Evolutionary conservation across 2,113 vertebrate genomes (phyloP).

Genomic region (Cathartes aura): DNA sequence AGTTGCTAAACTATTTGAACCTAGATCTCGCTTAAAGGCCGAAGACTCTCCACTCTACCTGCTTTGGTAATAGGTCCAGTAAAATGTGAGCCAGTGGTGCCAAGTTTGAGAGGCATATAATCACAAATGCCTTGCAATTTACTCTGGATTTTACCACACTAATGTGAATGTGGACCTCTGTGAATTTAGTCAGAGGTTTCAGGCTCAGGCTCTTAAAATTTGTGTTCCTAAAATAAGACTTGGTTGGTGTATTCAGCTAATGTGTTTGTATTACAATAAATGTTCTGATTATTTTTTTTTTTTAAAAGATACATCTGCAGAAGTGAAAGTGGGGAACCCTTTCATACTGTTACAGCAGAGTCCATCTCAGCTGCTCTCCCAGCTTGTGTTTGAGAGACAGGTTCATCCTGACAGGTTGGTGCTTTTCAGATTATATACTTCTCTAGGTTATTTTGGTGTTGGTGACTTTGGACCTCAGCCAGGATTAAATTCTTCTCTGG

Average conservation of each 20-base stretch:
- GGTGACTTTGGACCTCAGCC: background rate
- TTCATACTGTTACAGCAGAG: conserved; percentile 90
- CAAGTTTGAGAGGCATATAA: background rate
- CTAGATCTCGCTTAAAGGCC: background rate
- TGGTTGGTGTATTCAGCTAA: background rate
- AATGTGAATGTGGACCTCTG: background rate
- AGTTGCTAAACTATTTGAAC: background rate
- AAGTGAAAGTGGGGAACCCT: conserved; percentile 92
- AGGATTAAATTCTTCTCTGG: background rate
- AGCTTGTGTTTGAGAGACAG: conserved; percentile 93
- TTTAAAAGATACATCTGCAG: conserved; percentile 77
- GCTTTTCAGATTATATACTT: background rate
- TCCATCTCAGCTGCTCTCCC: conserved; percentile 88
- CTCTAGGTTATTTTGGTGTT: background rate
- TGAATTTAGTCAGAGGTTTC: background rate
- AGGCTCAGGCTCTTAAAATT: background rate
- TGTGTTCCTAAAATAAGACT: background rate
- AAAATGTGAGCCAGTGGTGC: background rate
- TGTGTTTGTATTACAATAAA: background rate
- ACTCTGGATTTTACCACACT: background rate
- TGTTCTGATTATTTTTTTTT: background rate
- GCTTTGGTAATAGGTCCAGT: background rate
- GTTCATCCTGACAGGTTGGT: conserved; percentile 91
- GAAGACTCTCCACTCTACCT: background rate
- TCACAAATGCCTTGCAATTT: background rate